Base-by-base conservation (phyloP, 2,797 vertebrate genomes). In the Esox masquinongy region DNA sequence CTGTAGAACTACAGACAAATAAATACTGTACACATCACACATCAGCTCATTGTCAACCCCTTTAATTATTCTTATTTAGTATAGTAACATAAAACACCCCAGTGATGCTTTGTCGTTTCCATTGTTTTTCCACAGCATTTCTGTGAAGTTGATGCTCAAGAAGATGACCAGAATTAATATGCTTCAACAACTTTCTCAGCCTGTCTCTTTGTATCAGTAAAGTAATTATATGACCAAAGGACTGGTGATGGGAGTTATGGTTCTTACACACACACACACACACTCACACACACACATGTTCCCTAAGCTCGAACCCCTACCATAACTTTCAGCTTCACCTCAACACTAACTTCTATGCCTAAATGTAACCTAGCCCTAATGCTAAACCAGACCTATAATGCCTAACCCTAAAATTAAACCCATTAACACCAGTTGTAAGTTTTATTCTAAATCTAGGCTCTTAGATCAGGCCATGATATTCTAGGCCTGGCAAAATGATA, bases 181-280 rank as follows among this genome's bases (percentile, higher is more conserved):
- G n/a, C 24, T 61, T 12, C 56, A 61, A 26, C 56, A 61, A 61
- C 22, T 26, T 3, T 61, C 56, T 24, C 56, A 61, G 9, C 24
- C n/a, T 61, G 56, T 61, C 22, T 61, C 22, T 26, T n/a, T 24
- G 24, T 4, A 61, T 24, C n/a, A 61, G 56, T 61, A 61, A 61
- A 24, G 56, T 2, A n/a, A 61, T 24, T 24, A 56, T 56, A n/a
- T 56, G 53, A 56, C 19, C 24, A 24, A 61, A 61, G 7, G 19
- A 56, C 53, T 56, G 53, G 19, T 56, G 17, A 56, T 56, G 53
- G 53, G n/a, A 22, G 53, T 56, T 26, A 24, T 9, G 22, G 4
- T 61, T 61, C 56, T 61, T 24, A 26, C 24, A 61, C 9, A 61
- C 56, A 61, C 56, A 59, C 51, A 59, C 53, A 59, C n/a, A 59